These are phyloP conservation scores for Whitmania pigra DNA, from an alignment of 1,140 invertebrate species.

Conservation along the genomic window DNA sequence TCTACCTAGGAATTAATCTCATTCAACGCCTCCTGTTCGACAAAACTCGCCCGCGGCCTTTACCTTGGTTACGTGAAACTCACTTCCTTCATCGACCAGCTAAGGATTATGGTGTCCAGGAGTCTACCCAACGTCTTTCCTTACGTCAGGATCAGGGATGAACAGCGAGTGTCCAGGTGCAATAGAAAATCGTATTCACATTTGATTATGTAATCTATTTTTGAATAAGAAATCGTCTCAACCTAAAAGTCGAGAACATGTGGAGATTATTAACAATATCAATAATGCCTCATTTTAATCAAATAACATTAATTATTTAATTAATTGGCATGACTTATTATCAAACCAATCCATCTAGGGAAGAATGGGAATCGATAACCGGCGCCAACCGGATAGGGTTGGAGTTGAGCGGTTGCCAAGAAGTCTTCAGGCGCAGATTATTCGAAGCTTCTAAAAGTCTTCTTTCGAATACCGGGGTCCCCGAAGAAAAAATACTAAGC, in stretches of 20 bases:
- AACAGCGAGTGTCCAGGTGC: background rate
- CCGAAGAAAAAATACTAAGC: slow-evolving; percentile 13
- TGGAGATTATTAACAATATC: too few species aligned
- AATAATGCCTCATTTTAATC: too few species aligned
- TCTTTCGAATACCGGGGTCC: background rate
- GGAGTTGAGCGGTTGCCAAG: background rate
- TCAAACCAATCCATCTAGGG: too few species aligned
- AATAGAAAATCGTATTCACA: background rate
- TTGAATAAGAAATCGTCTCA: background rate
- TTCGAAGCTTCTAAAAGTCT: background rate
- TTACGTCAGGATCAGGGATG: background rate
- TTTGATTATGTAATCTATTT: background rate
- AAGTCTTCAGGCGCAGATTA: background rate
- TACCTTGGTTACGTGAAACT: slow-evolving; percentile 10
- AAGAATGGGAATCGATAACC: too few species aligned
- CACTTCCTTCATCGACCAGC: background rate
- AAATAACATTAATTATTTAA: too few species aligned
- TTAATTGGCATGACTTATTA: too few species aligned
- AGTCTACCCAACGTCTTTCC: slow-evolving; percentile 9
- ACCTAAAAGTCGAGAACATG: too few species aligned
- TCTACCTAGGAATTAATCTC: background rate
- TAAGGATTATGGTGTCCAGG: slow-evolving; percentile 1
- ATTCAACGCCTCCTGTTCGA: background rate
- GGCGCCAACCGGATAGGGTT: too few species aligned
- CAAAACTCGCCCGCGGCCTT: background rate